Evolutionary conservation across 2,797 vertebrate species (phyloP), one percentile per base, ranked within the genome.

Genomic region (Malacoraja senta): DNA sequence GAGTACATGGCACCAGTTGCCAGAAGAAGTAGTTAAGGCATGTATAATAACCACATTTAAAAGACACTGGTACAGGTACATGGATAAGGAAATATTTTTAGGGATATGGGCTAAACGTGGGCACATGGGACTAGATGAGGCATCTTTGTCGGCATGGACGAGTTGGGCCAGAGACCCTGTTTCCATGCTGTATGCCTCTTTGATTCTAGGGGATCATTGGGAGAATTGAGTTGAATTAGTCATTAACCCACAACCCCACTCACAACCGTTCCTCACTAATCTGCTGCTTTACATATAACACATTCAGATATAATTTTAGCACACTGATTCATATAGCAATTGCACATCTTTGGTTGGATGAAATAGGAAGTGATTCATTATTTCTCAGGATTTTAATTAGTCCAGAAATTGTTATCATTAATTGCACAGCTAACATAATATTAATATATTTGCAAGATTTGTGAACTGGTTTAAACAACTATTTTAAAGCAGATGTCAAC

Each of bases 341-440:
- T 8, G 19, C 19, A 65, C 63, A 71, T 71, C 29, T 21, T n/a
- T 32, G 63, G 13, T 44, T 3, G 13, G 8, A 65, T 38, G 65
- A 72, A 91, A 17, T 38, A 65, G 3, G 79, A 63, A 91, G 63
- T 35, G 21, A 91, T 38, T 91, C 32, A 35, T 35, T 15, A 32
- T 71, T 91, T 71, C 38, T 91, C 88, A 91, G 15, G 21, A 68
- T 19, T 21, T 91, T 91, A 91, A 68, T 91, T 68, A 38, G 32
- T 72, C 65, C 26, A 68, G 65, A 61, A 71, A 71, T 68, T 91
- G 88, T 32, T 71, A 71, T 91, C 17, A 24, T 91, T 29, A 21
- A 72, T 68, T 68, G 65, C 32, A 38, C 88, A 91, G 26, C 0
- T 26, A 61, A 29, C 58, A n/a, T 32, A 44, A 26, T 26, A 53